A percentile compares a stretch with the other conserved stretches of the same genome.
phyloP scores from a whole-genome alignment of 2,797 vertebrate genomes.

The Parauchenoglanis punctatus region DNA sequence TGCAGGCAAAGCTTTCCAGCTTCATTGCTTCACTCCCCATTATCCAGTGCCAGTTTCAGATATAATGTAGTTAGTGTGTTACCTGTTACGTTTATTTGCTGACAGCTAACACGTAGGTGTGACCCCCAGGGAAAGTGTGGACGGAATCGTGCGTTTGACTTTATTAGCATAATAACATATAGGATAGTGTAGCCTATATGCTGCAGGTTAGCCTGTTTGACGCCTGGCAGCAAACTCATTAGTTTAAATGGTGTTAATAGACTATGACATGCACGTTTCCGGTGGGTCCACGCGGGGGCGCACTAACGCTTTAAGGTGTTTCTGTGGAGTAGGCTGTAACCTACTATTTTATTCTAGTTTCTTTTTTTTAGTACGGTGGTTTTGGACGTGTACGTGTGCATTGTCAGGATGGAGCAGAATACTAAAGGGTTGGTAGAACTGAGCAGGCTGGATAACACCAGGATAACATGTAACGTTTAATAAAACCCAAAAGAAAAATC shows the following conservation, averaged over 20 bases:
- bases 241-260: neutral
- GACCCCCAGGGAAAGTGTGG: neutral
- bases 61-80: slow-evolving; percentile 23
- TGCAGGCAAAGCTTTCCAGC: slow-evolving; percentile 63
- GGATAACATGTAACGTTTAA: slow-evolving; percentile 42
- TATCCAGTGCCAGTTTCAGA: neutral
- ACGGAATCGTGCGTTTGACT: neutral
- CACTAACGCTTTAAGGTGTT: neutral
- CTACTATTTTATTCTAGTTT: neutral
- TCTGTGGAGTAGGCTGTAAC: neutral
- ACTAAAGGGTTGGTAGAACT: slow-evolving; percentile 59
- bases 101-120: neutral
- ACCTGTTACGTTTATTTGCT: slow-evolving; percentile 12
- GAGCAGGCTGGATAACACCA: slow-evolving; percentile 62
- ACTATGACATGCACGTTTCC: neutral
- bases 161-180: neutral
- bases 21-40: neutral
- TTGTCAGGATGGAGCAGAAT: slow-evolving; percentile 30
- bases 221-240: neutral
- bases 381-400: slow-evolving; percentile 26
- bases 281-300: slow-evolving; percentile 27
- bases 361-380: neutral
- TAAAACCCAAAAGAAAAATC: slow-evolving; percentile 58
- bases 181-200: neutral
- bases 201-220: neutral